phyloP scores from a whole-genome alignment of 2,888 invertebrate species.

The Rotaria magnacalcarata region DNA sequence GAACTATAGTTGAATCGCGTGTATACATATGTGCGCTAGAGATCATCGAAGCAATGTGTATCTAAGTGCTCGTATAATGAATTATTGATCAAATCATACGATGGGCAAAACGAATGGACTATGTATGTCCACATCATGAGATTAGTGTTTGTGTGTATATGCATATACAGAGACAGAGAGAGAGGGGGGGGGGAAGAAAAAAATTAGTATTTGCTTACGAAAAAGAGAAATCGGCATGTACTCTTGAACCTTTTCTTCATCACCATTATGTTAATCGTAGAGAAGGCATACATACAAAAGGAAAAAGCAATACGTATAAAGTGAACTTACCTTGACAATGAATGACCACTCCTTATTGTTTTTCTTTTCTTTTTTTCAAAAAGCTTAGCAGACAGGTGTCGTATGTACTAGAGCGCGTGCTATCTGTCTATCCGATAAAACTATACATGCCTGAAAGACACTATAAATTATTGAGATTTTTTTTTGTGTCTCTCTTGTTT shows the following conservation, averaged over 20 bases:
- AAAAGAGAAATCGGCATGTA: neutral
- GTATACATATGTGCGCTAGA: neutral
- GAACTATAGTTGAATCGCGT: neutral
- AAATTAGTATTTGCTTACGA: neutral
- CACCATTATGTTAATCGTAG: neutral
- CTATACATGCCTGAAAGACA: neutral
- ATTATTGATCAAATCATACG: constrained; percentile 31
- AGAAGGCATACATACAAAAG: neutral
- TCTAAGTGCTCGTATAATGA: constrained; percentile 29
- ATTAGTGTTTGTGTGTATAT: constrained; percentile 15
- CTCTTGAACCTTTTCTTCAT: neutral
- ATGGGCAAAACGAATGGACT: constrained; percentile 8
- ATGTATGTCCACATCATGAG: constrained; percentile 22
- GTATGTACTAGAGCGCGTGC: neutral
- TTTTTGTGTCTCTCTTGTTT: neutral
- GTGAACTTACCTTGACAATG: neutral
- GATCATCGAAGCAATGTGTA: constrained; percentile 26
- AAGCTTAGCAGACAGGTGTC: neutral
- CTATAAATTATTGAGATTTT: neutral
- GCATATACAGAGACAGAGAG: neutral
- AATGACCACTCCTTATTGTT: neutral
- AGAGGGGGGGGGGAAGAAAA: neutral
- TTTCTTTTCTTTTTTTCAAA: neutral
- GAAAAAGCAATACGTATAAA: neutral
- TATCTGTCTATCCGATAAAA: neutral